A percentile compares a stretch with the other conserved stretches of the same genome.
Conservation (phyloP, 2,797 vertebrate genomes). For the Nasua narica region DNA sequence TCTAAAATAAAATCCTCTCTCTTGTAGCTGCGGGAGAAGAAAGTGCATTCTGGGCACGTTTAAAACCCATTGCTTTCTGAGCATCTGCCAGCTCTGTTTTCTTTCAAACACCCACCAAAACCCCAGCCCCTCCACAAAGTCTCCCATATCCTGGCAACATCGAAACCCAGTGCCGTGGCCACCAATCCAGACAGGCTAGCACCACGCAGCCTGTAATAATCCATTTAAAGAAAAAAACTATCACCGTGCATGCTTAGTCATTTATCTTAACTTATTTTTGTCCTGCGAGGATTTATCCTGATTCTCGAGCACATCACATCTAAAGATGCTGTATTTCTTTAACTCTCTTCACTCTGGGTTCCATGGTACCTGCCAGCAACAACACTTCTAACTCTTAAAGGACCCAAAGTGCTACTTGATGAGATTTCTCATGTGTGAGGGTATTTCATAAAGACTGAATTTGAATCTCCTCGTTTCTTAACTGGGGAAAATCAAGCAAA, state of each 20-base stretch:
- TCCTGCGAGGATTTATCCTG: not conserved
- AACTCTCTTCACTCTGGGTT: not conserved
- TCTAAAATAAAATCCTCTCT: constrained; percentile 23
- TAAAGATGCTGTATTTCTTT: not conserved
- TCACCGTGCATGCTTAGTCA: not conserved
- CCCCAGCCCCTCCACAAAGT: not conserved
- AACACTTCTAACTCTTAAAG: not conserved
- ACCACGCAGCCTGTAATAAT: not conserved
- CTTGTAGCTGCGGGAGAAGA: not conserved
- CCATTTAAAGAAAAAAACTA: not conserved
- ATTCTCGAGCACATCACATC: not conserved
- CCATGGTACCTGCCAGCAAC: not conserved
- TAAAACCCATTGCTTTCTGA: constrained; percentile 1
- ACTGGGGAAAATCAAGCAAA: not conserved
- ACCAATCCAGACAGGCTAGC: not conserved
- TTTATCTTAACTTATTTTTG: not conserved
- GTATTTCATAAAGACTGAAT: not conserved
- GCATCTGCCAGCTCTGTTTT: not conserved
- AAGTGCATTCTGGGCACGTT: not conserved
- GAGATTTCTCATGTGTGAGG: not conserved
- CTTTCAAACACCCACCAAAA: not conserved
- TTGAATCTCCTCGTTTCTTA: not conserved
- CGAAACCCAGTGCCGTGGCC: not conserved
- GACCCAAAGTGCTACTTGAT: not conserved
- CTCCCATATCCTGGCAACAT: not conserved